phyloP scores from a whole-genome alignment of 2,888 invertebrate species.

The Thereva unica region DNA sequence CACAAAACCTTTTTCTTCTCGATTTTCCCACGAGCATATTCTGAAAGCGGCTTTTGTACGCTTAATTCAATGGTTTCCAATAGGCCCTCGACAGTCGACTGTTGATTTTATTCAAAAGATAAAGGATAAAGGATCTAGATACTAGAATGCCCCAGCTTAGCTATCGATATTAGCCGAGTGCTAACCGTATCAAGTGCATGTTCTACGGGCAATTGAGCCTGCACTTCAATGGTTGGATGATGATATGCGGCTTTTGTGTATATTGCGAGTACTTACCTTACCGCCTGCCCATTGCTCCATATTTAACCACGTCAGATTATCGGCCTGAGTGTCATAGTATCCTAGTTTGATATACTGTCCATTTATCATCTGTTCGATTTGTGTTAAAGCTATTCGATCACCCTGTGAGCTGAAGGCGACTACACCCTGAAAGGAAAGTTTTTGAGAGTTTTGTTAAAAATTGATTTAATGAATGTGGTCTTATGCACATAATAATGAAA shows the following conservation, averaged over 20 bases:
- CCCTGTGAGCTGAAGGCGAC: slow-evolving; percentile 99
- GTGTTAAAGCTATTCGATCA: slow-evolving; percentile 96
- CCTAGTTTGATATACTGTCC: slow-evolving; percentile 93
- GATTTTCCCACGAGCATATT: slow-evolving; percentile 10
- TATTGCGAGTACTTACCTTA: slow-evolving; percentile 54
- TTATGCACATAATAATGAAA: too few species aligned
- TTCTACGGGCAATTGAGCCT: neutral
- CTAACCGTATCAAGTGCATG: neutral
- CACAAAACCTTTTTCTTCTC: slow-evolving; percentile 16
- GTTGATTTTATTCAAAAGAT: neutral
- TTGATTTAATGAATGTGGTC: too few species aligned
- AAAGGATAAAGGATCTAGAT: slow-evolving; percentile 1
- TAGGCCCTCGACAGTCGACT: too few species aligned
- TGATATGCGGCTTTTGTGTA: neutral
- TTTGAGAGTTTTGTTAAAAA: too few species aligned
- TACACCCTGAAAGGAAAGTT: slow-evolving; percentile 71
- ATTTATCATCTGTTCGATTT: slow-evolving; percentile 95
- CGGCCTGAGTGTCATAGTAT: slow-evolving; percentile 93
- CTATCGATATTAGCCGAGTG: neutral
- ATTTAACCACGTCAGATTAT: slow-evolving; percentile 93
- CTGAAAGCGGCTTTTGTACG: slow-evolving; percentile 20
- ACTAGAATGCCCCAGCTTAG: neutral
- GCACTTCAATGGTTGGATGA: neutral
- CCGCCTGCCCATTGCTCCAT: slow-evolving; percentile 89
- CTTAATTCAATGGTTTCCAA: slow-evolving; percentile 14